Evolutionary conservation across 30 jellyfish, hydroid and myxozoan species (phyloP).

Genomic region (Turritopsis dohrnii): DNA sequence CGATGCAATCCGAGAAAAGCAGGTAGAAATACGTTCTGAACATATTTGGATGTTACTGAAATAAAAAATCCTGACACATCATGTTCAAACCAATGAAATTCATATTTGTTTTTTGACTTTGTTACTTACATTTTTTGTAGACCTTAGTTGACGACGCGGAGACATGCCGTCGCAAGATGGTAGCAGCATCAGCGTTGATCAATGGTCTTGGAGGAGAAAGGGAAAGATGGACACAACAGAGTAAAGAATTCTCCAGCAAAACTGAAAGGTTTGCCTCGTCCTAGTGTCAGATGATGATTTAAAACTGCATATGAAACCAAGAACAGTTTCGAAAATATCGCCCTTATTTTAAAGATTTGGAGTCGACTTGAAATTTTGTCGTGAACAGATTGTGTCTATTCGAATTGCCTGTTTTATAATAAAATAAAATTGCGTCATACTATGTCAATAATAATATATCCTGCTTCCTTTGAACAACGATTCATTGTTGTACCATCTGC

Average conservation of each 20-base stretch:
- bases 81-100: too few relatives aligned
- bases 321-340: too few relatives aligned
- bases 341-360: too few relatives aligned
- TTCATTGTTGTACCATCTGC: too few relatives aligned
- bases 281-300: neutral
- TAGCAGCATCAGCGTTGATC: constrained; percentile 75
- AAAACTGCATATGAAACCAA: neutral
- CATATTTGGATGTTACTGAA: too few relatives aligned
- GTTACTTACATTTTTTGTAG: constrained; percentile 13
- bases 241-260: constrained; percentile 69
- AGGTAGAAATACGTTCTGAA: constrained; percentile 25
- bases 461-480: too few relatives aligned
- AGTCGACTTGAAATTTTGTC: too few relatives aligned
- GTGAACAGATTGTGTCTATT: too few relatives aligned
- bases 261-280: constrained; percentile 61
- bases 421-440: too few relatives aligned
- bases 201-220: constrained; percentile 94
- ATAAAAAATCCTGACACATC: too few relatives aligned
- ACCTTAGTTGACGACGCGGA: constrained; percentile 85
- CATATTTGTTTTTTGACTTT: neutral
- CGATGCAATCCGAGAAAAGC: constrained; percentile 85
- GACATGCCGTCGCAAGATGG: constrained; percentile 82
- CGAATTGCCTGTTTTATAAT: too few relatives aligned
- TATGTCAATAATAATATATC: too few relatives aligned
- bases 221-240: constrained; percentile 80